These are phyloP conservation scores for Ctenopoma multispine DNA, from an alignment of 2,797 vertebrate species.

Conservation along the genomic window DNA sequence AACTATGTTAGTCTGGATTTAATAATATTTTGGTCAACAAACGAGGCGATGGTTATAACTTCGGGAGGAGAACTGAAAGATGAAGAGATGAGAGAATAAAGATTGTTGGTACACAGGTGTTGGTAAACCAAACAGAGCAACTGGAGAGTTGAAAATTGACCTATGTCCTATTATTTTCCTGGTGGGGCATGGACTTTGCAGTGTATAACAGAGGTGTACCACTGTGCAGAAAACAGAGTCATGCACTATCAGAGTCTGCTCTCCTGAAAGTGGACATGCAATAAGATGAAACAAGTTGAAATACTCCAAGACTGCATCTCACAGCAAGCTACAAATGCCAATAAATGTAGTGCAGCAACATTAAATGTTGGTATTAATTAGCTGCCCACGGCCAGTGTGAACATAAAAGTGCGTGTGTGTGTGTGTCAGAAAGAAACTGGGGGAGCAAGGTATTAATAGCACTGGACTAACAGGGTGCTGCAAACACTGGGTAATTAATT, in stretches of 20 bases:
- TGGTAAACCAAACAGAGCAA: slow-evolving; percentile 37
- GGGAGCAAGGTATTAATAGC: slow-evolving; percentile 66
- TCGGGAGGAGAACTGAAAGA: slow-evolving; percentile 3
- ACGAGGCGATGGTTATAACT: slow-evolving; percentile 20
- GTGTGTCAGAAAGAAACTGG: slow-evolving; percentile 27
- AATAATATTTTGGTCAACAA: slow-evolving; percentile 49
- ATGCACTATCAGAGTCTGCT: slow-evolving; percentile 7
- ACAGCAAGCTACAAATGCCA: slow-evolving; percentile 61
- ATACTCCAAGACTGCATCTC: slow-evolving; percentile 33
- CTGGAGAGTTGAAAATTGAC: slow-evolving; percentile 32
- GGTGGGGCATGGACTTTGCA: neutral
- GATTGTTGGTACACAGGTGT: slow-evolving; percentile 25
- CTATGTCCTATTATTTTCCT: slow-evolving; percentile 19
- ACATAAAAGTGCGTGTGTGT: slow-evolving; percentile 47
- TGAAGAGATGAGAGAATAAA: slow-evolving; percentile 10
- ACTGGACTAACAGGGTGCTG: slow-evolving; percentile 59
- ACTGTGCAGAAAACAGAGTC: slow-evolving; percentile 35
- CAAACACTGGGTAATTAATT: slow-evolving; percentile 76
- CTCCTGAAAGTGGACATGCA: slow-evolving; percentile 18
- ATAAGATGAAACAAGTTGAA: slow-evolving; percentile 35
- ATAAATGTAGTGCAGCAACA: slow-evolving; percentile 64
- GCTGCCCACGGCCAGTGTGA: slow-evolving; percentile 60
- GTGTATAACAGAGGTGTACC: slow-evolving; percentile 17
- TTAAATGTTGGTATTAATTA: slow-evolving; percentile 75
- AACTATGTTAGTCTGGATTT: slow-evolving; percentile 43